Evolutionary conservation across 2,797 vertebrate genomes (phyloP).

Genomic region (Neopelma chrysocephalum): DNA sequence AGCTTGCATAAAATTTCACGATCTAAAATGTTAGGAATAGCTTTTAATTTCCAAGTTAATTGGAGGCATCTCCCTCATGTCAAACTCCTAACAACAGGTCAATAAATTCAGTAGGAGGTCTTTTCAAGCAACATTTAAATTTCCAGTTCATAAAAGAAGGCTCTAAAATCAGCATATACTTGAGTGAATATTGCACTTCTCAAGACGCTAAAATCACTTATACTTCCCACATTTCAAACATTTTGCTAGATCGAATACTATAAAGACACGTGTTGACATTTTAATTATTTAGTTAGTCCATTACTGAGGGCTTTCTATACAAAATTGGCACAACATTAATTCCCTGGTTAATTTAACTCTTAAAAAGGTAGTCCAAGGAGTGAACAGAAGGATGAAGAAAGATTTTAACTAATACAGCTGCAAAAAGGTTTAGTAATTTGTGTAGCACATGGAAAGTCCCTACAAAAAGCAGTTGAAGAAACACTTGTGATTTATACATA

Average conservation of each 20-base stretch:
- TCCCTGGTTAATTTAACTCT: background rate
- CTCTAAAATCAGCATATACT: constrained; percentile 2
- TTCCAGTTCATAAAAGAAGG: constrained; percentile 5
- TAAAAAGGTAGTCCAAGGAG: background rate
- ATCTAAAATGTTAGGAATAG: background rate
- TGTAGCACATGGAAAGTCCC: background rate
- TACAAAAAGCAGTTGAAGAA: background rate
- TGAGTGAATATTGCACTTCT: background rate
- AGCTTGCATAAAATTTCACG: background rate
- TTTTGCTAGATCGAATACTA: background rate
- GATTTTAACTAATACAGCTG: background rate
- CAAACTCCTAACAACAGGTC: constrained; percentile 18
- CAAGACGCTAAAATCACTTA: constrained; percentile 18
- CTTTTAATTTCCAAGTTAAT: constrained; percentile 37
- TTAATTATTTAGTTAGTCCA: constrained; percentile 9
- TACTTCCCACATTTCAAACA: background rate
- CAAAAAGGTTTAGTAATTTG: background rate
- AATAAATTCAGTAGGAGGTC: constrained; percentile 27
- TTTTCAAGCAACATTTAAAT: constrained; percentile 28
- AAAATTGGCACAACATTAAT: background rate
- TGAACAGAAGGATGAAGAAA: background rate
- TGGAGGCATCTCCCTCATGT: background rate
- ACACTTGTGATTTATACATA: background rate
- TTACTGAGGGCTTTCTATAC: background rate
- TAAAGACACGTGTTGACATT: background rate